These are phyloP conservation scores for Acleris laterana DNA, from an alignment of 2,888 invertebrate species.

Conservation along the genomic window DNA sequence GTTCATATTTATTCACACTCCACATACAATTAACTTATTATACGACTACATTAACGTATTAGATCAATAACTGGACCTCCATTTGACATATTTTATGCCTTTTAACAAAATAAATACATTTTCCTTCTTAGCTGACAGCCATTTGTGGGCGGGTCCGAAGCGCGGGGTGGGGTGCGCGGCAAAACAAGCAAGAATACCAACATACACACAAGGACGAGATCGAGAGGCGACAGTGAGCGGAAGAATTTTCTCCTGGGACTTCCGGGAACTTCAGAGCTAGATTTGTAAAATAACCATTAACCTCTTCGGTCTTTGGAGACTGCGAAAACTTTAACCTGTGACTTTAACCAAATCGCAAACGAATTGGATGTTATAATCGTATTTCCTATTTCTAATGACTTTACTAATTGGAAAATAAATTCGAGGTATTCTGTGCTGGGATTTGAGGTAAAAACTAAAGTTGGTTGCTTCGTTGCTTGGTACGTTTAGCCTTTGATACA, in stretches of 20 bases:
- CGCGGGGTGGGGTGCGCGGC: slow-evolving; percentile 51
- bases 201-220: slow-evolving; percentile 44
- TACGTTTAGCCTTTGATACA: no score
- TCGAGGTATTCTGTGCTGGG: no score
- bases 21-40: slow-evolving; percentile 3
- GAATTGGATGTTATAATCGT: no score
- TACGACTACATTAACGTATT: slow-evolving; percentile 6
- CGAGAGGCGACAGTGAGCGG: slow-evolving; percentile 21
- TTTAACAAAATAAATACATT: slow-evolving; percentile 26
- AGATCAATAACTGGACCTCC: slow-evolving; percentile 14
- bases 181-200: slow-evolving; percentile 66
- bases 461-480: no score
- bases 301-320: no score
- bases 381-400: no score
- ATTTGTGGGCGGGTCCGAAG: slow-evolving; percentile 69
- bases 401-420: no score
- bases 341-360: no score
- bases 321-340: no score
- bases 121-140: slow-evolving; percentile 37
- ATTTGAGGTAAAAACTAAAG: no score
- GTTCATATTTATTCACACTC: slow-evolving; percentile 24
- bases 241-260: background rate
- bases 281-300: no score
- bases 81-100: slow-evolving; percentile 25
- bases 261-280: background rate